Evolutionary conservation across 2,797 vertebrate species (phyloP), one percentile per base, ranked within the genome.

Genomic region (Hydrophis major): DNA sequence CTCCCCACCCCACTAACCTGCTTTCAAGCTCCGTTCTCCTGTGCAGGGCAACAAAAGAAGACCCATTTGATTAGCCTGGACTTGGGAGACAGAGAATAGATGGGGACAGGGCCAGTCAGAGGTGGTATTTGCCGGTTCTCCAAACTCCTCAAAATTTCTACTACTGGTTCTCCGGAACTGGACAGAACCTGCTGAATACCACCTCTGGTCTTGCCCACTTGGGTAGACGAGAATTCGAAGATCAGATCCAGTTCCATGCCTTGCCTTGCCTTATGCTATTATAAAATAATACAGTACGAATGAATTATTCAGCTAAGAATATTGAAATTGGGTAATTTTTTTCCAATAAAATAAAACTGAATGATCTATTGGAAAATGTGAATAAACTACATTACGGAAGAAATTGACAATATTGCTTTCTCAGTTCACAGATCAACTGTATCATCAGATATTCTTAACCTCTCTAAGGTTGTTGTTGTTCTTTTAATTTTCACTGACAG

Each of bases 401-500:
- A 89, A 47, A 22, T 56, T 25, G 32, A 8, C 16, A 13, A 22
- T 86, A 20, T 88, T 93, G 18, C 47, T 63, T 88, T 90, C 53
- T 61, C 42, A 83, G 87, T 55, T 7, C 10, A 55, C 28, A 83
- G 89, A 90, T 78, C 91, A 95, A 93, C 12, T 61, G 13, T 61
- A 55, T 90, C 0, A 94, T 90, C 87, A 94, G 18, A 56, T 94
- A 66, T 42, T 90, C 4, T 69, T 91, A 90, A 93, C 20, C 89
- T 4, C n/a, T 94, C 32, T 32, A 94, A 96, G 88, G 14, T 74
- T 74, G 66, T 2, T 89, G 90, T 94, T 42, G 32, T 22, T 3
- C 86, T 91, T 94, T 95, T 93, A 95, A 95, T 93, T 94, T 83
- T 61, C 92, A 42, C 22, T 93, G 63, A 92, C n/a, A 92, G 69